Conservation (phyloP, 2,888 invertebrate species). For the Cartodere bifasciata region DNA sequence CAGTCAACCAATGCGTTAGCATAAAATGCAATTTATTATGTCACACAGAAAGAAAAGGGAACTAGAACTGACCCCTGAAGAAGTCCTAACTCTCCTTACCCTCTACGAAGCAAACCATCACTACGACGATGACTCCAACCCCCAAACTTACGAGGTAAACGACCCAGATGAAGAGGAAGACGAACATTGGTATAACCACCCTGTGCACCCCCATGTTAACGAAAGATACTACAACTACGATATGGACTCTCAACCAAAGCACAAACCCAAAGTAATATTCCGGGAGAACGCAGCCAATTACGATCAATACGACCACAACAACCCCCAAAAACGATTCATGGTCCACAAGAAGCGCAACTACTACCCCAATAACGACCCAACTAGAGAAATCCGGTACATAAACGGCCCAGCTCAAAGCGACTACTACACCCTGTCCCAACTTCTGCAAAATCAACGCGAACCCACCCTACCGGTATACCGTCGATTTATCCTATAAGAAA, state of each 20-base stretch:
- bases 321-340: conserved; percentile 44
- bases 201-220: conserved; percentile 37
- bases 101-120: conserved; percentile 47
- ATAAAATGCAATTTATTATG: no score
- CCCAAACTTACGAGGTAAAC: conserved; percentile 38
- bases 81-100: conserved; percentile 45
- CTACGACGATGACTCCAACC: conserved; percentile 38
- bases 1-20: no score
- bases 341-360: conserved; percentile 45
- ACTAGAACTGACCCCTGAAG: conserved; percentile 47
- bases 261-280: conserved; percentile 22
- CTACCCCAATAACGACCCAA: conserved; percentile 34
- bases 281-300: conserved; percentile 21
- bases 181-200: conserved; percentile 44
- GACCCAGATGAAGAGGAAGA: conserved; percentile 42
- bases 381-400: conserved; percentile 30
- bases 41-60: conserved; percentile 46
- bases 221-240: no score
- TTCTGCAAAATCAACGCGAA: conserved; percentile 39
- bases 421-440: conserved; percentile 45
- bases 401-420: conserved; percentile 40
- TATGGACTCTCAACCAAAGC: conserved; percentile 34
- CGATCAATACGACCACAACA: conserved; percentile 22
- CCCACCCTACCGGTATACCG: conserved; percentile 47
- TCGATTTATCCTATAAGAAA: conserved; percentile 47